Conservation (phyloP, 2,888 invertebrate genomes). For the Abrostola tripartita region DNA sequence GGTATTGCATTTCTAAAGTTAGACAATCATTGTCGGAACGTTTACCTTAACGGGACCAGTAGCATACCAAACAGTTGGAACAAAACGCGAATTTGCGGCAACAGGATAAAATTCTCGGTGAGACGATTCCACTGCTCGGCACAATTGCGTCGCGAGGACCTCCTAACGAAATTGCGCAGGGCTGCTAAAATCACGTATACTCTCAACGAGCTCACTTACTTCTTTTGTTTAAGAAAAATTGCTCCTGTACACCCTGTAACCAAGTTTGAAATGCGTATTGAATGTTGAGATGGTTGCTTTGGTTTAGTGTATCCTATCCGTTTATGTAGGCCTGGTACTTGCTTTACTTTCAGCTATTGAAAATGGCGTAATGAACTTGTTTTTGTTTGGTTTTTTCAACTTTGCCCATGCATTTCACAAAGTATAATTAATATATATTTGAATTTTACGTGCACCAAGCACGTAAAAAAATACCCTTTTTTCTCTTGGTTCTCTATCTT, state of each 20-base stretch:
- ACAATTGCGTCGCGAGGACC: conserved; percentile 43
- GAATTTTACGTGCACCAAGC: too few relatives aligned
- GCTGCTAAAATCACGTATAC: conserved; percentile 43
- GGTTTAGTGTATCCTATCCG: not conserved
- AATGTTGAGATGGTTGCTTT: not conserved
- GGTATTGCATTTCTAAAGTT: conserved; percentile 2
- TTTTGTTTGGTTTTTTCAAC: not conserved
- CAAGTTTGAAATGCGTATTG: not conserved
- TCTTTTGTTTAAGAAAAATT: conserved; percentile 37
- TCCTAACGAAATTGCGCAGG: conserved; percentile 36
- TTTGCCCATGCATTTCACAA: not conserved
- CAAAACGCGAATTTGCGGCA: conserved; percentile 40
- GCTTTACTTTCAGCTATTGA: too few relatives aligned
- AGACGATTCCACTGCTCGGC: conserved; percentile 28
- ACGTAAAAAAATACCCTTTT: too few relatives aligned
- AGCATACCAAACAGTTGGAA: conserved; percentile 35
- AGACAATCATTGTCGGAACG: conserved; percentile 12
- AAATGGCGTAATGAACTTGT: not conserved
- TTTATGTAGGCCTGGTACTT: conserved; percentile 9
- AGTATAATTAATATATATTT: too few relatives aligned
- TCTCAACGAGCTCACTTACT: conserved; percentile 24
- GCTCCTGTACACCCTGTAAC: conserved; percentile 16
- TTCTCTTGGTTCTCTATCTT: too few relatives aligned
- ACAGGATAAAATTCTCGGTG: conserved; percentile 40
- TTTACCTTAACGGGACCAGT: not conserved